Base-by-base conservation (phyloP, 2,888 invertebrate species). In the Mythimna pallens region DNA sequence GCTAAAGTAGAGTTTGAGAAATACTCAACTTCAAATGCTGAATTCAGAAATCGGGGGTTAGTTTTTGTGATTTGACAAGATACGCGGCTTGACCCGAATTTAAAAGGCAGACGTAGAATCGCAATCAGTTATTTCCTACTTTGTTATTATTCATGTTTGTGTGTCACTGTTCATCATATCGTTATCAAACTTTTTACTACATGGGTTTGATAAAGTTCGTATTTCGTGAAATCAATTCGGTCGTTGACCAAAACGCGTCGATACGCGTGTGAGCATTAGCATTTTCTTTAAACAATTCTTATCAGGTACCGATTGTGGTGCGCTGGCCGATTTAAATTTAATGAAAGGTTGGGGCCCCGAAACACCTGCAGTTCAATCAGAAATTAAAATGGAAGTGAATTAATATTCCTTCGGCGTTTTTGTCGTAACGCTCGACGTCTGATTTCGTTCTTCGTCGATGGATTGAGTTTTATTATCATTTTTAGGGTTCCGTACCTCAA, bases 371-470 rank as follows among this genome's bases (percentile, higher is more conserved):
- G 74, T 73, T 80, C 83, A 87, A 90, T 88, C 86, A 83, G 85
- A 88, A 90, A 91, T 91, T 89, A 90, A 89, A 91, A 89, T 89
- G 80, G 82, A 80, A 85, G 59, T 59, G 70, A 82, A 90, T 92
- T 90, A 89, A 88, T 89, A 92, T 92, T 90, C 92, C 67, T 77
- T 64, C 12, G 30, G 47, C 86, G 88, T 87, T 81, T 83, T 76
- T 65, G 65, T 57, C 70, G 66, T 72, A 76, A 81, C 77, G 69
- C 70, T 70, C 58, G 70, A 69, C 57, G 73, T 72, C 70, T 76
- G 80, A 81, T 79, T 80, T 74, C 58, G 78, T 78, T 83, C 70
- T 55, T 70, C 70, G 72, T 34, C 70, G 66, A 76, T 73, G 66
- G 69, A 77, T 83, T 70, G 70, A 76, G 50, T 85, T 86, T 84